Evolutionary conservation across 2,888 invertebrate species (phyloP).

Genomic region (Calameuta pallipes): DNA sequence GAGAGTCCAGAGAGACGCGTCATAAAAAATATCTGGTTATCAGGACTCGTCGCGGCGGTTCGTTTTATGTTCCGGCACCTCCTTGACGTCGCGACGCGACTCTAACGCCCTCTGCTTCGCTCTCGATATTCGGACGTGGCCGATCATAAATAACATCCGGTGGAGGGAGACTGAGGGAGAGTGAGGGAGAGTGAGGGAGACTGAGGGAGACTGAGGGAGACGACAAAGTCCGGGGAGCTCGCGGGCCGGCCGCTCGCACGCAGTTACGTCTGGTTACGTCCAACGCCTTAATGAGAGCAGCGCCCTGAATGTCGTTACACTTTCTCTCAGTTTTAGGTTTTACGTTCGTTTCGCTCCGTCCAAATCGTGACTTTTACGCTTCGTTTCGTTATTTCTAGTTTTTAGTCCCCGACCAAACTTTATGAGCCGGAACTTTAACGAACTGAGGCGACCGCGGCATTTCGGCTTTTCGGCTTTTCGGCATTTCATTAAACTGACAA

Average conservation of each 20-base stretch:
- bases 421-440: slow-evolving; percentile 48
- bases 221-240: not conserved
- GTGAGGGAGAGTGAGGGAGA: no score
- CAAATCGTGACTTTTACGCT: slow-evolving; percentile 40
- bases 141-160: not conserved
- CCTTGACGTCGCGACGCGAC: not conserved
- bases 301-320: slow-evolving; percentile 33
- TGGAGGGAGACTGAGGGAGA: not conserved
- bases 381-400: slow-evolving; percentile 47
- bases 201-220: not conserved
- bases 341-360: slow-evolving; percentile 4
- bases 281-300: slow-evolving; percentile 30
- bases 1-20: slow-evolving; percentile 24
- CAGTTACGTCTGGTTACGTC: not conserved
- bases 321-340: slow-evolving; percentile 30
- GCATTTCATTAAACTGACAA: not conserved
- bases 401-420: slow-evolving; percentile 33
- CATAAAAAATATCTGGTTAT: slow-evolving; percentile 32
- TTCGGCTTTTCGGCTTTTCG: not conserved
- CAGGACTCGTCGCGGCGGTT: slow-evolving; percentile 23
- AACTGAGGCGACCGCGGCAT: slow-evolving; percentile 19
- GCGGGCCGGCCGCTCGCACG: not conserved
- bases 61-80: slow-evolving; percentile 23
- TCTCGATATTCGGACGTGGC: not conserved
- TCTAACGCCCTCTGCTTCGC: not conserved